Conservation (phyloP, 2,113 vertebrate species). For the Natator depressus region DNA sequence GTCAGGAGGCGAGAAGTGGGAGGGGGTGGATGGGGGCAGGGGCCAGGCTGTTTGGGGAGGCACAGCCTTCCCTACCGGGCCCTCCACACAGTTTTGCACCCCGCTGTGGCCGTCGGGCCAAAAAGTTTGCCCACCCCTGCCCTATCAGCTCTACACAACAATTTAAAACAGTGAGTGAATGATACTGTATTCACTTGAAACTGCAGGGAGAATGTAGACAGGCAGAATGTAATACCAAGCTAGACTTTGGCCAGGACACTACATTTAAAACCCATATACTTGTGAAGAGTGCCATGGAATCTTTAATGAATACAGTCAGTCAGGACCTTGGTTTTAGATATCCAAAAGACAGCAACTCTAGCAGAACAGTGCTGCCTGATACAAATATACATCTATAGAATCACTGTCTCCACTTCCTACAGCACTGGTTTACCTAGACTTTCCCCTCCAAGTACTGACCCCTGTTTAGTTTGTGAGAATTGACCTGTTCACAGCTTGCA, state of each 20-base stretch:
- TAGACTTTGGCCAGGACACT: not conserved
- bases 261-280: not conserved
- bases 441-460: not conserved
- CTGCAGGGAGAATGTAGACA: not conserved
- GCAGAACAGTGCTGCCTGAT: not conserved
- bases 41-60: no score
- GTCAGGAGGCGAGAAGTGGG: no score
- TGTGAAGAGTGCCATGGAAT: not conserved
- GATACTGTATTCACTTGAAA: not conserved
- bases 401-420: not conserved
- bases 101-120: no score
- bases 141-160: not conserved
- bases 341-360: conserved; percentile 22
- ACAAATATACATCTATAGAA: not conserved
- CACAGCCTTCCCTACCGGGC: no score
- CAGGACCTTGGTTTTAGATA: not conserved
- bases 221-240: not conserved
- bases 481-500: not conserved
- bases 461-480: not conserved
- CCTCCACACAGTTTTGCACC: no score
- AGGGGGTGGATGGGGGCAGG: no score
- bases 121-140: not conserved
- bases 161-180: conserved; percentile 9
- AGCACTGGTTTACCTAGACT: not conserved
- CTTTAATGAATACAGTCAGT: conserved; percentile 11